A percentile compares a stretch with the other conserved stretches of the same genome.
Conservation (phyloP, 2,888 invertebrate species). For the Pristionchus mayeri region DNA sequence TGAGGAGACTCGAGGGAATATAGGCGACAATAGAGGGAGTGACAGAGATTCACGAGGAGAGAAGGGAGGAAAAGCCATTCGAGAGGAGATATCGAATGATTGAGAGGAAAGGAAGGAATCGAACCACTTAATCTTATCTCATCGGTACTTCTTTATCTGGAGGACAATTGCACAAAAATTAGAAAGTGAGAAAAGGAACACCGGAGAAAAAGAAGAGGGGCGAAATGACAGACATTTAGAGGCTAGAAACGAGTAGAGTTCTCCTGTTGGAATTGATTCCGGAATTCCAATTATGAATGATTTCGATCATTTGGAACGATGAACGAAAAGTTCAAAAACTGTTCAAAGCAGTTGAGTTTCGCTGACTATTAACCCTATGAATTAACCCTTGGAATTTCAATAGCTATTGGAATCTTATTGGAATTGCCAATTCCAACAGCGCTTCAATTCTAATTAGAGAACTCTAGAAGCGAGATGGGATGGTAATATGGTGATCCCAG, state of each 20-base stretch:
- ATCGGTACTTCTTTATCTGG: not conserved
- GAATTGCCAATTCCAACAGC: no score
- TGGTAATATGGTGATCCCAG: no score
- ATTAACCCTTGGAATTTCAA: no score
- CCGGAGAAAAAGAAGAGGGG: slow-evolving; percentile 2
- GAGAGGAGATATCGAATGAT: no score
- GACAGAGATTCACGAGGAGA: not conserved
- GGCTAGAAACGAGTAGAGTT: not conserved
- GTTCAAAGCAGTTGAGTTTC: no score
- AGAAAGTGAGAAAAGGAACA: slow-evolving; percentile 34
- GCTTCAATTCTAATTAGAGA: no score
- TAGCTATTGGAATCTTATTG: no score
- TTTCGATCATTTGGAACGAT: no score
- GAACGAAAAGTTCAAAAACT: no score
- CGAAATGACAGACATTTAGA: not conserved
- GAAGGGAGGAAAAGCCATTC: not conserved
- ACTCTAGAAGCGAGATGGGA: no score
- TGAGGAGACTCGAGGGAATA: slow-evolving; percentile 23
- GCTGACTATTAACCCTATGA: no score
- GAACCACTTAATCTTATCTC: not conserved
- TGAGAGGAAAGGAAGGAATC: not conserved
- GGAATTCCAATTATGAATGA: no score
- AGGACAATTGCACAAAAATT: slow-evolving; percentile 1
- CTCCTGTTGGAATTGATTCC: not conserved
- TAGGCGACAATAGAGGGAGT: slow-evolving; percentile 43